phyloP scores from a whole-genome alignment of 2,888 invertebrate species.

The Neuroscelio doddi region DNA sequence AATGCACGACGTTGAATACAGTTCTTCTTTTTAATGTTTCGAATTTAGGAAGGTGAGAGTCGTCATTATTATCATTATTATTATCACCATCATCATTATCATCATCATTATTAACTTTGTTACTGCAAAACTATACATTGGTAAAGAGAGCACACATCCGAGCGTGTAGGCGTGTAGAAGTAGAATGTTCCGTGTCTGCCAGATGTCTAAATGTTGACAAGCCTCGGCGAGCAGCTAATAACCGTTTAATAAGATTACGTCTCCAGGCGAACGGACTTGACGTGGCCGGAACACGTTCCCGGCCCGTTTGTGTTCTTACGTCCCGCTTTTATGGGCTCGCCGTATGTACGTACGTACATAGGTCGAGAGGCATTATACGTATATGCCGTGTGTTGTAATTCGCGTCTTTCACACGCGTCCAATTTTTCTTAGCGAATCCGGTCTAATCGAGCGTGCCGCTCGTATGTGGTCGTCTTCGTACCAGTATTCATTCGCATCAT shows the following conservation, averaged over 20 bases:
- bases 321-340: conserved; percentile 59
- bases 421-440: conserved; percentile 50
- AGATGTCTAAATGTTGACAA: conserved; percentile 71
- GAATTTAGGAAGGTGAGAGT: too few relatives aligned
- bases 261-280: conserved; percentile 65
- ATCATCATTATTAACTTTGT: conserved; percentile 35
- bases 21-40: too few relatives aligned
- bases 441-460: conserved; percentile 47
- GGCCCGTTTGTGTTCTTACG: conserved; percentile 53
- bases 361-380: conserved; percentile 39
- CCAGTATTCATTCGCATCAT: conserved; percentile 28
- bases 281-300: conserved; percentile 64
- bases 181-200: conserved; percentile 69
- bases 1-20: too few relatives aligned
- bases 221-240: conserved; percentile 69
- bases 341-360: conserved; percentile 49
- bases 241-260: conserved; percentile 71
- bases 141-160: conserved; percentile 46
- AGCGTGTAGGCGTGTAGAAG: conserved; percentile 59
- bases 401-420: conserved; percentile 49
- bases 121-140: neutral
- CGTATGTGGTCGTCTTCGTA: conserved; percentile 5
- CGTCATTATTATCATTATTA: too few relatives aligned
- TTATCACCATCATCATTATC: conserved; percentile 34
- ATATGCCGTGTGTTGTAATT: conserved; percentile 42